phyloP scores from a whole-genome alignment of 2,113 vertebrate species.

The Corythoichthys haematopterus region DNA sequence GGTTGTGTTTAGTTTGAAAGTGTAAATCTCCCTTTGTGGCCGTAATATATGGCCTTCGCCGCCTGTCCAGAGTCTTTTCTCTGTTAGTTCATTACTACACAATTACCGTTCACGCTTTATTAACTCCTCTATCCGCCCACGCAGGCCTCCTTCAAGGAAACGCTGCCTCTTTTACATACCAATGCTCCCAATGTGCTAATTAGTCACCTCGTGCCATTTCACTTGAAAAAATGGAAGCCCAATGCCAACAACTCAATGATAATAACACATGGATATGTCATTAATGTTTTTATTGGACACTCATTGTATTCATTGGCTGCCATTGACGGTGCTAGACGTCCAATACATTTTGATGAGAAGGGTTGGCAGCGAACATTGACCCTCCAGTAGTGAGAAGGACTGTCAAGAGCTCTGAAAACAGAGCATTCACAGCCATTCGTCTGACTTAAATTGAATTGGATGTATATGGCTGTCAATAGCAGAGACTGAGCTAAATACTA shows the following conservation, averaged over 20 bases:
- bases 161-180: slow-evolving; percentile 87
- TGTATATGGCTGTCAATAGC: too few relatives aligned
- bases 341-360: too few relatives aligned
- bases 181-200: slow-evolving; percentile 93
- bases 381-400: too few relatives aligned
- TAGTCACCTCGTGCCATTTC: slow-evolving; percentile 90
- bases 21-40: slow-evolving; percentile 96
- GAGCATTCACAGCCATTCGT: too few relatives aligned
- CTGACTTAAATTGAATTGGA: too few relatives aligned
- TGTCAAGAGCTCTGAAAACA: too few relatives aligned
- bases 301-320: too few relatives aligned
- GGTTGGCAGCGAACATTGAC: too few relatives aligned
- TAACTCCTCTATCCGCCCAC: slow-evolving; percentile 91
- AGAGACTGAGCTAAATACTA: too few relatives aligned
- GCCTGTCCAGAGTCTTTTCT: slow-evolving; percentile 96
- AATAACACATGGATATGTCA: slow-evolving; percentile 1
- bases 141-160: slow-evolving; percentile 77
- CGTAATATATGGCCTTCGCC: slow-evolving; percentile 97
- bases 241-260: slow-evolving; percentile 24
- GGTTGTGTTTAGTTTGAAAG: slow-evolving; percentile 98
- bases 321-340: too few relatives aligned
- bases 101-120: slow-evolving; percentile 99
- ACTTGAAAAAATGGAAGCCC: slow-evolving; percentile 60
- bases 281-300: neutral
- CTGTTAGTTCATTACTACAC: slow-evolving; percentile 99